Conservation (phyloP, 2,797 vertebrate genomes). For the Melanotaenia trifasciata region DNA sequence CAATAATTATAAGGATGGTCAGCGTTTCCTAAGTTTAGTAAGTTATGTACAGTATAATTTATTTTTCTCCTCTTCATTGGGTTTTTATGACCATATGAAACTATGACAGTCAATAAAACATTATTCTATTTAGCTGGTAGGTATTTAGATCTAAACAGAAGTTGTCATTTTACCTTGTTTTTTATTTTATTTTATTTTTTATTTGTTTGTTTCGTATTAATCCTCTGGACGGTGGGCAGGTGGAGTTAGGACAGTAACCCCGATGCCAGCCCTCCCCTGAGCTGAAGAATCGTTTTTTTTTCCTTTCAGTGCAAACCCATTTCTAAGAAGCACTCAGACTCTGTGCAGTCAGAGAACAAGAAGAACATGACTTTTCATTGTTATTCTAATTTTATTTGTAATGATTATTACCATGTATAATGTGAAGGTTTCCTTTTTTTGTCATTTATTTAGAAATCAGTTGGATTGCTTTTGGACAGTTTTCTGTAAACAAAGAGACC, state of each 20-base stretch:
- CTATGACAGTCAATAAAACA: slow-evolving; percentile 81
- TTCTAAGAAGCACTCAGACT: slow-evolving; percentile 95
- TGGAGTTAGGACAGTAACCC: slow-evolving; percentile 78
- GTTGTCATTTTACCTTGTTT: slow-evolving; percentile 82
- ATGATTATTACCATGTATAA: slow-evolving; percentile 90
- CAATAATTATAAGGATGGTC: slow-evolving; percentile 94
- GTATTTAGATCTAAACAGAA: slow-evolving; percentile 82
- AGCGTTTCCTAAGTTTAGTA: slow-evolving; percentile 97
- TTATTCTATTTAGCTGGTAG: slow-evolving; percentile 88
- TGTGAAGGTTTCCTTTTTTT: slow-evolving; percentile 91
- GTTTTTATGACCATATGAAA: slow-evolving; percentile 82
- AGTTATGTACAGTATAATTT: slow-evolving; percentile 99
- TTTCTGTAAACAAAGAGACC: slow-evolving; percentile 88
- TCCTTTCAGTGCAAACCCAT: slow-evolving; percentile 84
- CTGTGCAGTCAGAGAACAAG: slow-evolving; percentile 88
- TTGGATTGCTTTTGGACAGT: slow-evolving; percentile 78
- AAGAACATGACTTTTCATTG: slow-evolving; percentile 85
- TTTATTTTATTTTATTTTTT: slow-evolving; percentile 35
- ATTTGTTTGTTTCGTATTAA: slow-evolving; percentile 83
- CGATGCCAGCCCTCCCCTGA: slow-evolving; percentile 80
- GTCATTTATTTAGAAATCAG: slow-evolving; percentile 67
- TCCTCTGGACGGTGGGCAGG: slow-evolving; percentile 77
- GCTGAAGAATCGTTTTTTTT: slow-evolving; percentile 80
- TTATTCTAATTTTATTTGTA: slow-evolving; percentile 88
- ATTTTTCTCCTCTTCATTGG: slow-evolving; percentile 86